phyloP scores from a whole-genome alignment of 2,113 vertebrate species.

The Chaetodon trifascialis region DNA sequence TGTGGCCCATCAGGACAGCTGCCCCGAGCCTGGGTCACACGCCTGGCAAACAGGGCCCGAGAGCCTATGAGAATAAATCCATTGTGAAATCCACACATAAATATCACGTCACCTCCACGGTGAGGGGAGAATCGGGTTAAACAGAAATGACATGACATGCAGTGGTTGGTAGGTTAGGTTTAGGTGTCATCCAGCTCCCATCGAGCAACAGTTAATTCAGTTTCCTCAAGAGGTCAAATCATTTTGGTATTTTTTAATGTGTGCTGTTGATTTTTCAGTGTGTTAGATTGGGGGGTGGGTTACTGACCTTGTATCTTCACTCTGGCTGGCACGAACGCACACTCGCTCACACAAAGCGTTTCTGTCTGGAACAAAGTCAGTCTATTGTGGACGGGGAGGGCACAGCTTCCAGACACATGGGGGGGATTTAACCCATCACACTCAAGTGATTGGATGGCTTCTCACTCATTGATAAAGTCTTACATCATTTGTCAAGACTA shows the following conservation, averaged over 20 bases:
- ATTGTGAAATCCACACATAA: conserved; percentile 75
- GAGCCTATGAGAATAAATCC: conserved; percentile 68
- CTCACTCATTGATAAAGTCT: conserved; percentile 46
- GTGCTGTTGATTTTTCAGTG: conserved; percentile 50
- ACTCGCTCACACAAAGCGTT: conserved; percentile 72
- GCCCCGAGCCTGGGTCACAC: conserved; percentile 52
- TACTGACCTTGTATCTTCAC: conserved; percentile 76
- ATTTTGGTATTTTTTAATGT: conserved; percentile 13
- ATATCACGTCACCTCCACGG: conserved; percentile 63
- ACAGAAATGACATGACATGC: background rate
- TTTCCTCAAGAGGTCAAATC: background rate
- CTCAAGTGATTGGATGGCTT: conserved; percentile 37
- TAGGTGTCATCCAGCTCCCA: background rate
- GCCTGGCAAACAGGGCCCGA: conserved; percentile 36
- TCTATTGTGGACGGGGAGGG: conserved; percentile 65
- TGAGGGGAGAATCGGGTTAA: conserved; percentile 18
- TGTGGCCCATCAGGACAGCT: conserved; percentile 25
- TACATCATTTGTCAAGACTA: conserved; percentile 11
- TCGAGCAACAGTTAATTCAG: conserved; percentile 13
- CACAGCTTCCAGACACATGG: conserved; percentile 56
- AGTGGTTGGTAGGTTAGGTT: background rate
- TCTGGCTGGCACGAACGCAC: conserved; percentile 79
- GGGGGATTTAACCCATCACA: conserved; percentile 60
- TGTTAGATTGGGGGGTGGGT: conserved; percentile 22
- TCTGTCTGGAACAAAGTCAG: conserved; percentile 78